These are phyloP conservation scores for Chaitophorus viminalis DNA, from an alignment of 2,888 invertebrate species.

Conservation along the genomic window DNA sequence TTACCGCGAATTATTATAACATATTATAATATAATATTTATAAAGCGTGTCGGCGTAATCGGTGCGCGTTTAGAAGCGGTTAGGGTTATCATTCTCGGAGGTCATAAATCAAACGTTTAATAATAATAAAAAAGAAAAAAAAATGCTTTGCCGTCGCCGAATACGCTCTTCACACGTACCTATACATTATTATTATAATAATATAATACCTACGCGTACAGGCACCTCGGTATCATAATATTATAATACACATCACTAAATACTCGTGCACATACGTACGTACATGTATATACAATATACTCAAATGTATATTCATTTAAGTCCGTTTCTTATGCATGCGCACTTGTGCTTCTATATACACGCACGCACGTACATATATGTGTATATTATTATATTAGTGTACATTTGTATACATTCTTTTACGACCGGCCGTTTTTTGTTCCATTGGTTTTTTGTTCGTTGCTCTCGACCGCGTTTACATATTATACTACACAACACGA, in stretches of 20 bases:
- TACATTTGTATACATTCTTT: neutral
- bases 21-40: no score
- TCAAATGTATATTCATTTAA: no score
- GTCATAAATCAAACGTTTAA: slow-evolving; percentile 45
- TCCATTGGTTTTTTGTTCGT: neutral
- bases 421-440: neutral
- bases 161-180: neutral
- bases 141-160: slow-evolving; percentile 16
- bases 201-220: neutral
- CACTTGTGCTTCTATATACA: no score
- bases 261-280: neutral
- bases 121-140: no score
- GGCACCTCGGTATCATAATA: neutral
- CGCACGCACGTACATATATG: neutral
- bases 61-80: slow-evolving; percentile 18
- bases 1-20: slow-evolving; percentile 21
- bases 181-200: no score
- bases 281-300: neutral
- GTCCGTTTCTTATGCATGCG: no score
- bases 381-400: neutral
- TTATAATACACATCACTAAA: neutral
- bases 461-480: neutral
- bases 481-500: neutral
- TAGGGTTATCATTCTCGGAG: slow-evolving; percentile 28
- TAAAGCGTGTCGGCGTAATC: slow-evolving; percentile 27